A percentile compares a stretch with the other conserved stretches of the same genome.
These are phyloP conservation scores for Pachyseris speciosa DNA, from an alignment of 64 coral and sea anemone species.

Conservation along the genomic window DNA sequence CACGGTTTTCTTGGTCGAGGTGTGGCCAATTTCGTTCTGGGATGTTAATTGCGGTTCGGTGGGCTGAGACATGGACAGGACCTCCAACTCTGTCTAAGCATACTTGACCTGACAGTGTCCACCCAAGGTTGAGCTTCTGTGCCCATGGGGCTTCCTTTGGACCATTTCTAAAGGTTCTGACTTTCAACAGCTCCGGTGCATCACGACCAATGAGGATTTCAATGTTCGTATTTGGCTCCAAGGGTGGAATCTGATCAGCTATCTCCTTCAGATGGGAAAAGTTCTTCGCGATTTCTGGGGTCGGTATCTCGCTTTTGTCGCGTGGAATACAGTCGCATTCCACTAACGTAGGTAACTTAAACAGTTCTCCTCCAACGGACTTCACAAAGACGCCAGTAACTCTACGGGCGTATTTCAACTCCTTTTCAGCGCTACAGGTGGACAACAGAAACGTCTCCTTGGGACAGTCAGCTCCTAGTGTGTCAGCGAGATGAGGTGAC, in stretches of 20 bases:
- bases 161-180: conserved; percentile 46
- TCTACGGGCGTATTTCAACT: conserved; percentile 10
- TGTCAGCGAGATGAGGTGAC: background rate
- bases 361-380: background rate
- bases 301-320: conserved; percentile 44
- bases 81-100: conserved; percentile 51
- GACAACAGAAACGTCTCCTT: background rate
- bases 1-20: background rate
- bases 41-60: background rate
- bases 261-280: conserved; percentile 17
- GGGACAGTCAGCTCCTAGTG: background rate
- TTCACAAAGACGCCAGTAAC: background rate
- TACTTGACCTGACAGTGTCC: conserved; percentile 53
- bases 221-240: too few relatives aligned
- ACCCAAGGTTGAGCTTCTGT: conserved; percentile 39
- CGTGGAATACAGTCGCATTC: conserved; percentile 60
- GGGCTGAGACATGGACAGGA: background rate
- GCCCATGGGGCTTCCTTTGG: conserved; percentile 28
- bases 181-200: conserved; percentile 19
- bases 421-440: background rate
- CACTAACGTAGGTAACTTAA: conserved; percentile 2
- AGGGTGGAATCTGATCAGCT: conserved; percentile 3
- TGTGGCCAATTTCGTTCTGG: background rate
- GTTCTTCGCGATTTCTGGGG: conserved; percentile 16
- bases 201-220: conserved; percentile 32